Evolutionary conservation across 64 coral and sea anemone species (phyloP).

Genomic region (Montipora foliosa): DNA sequence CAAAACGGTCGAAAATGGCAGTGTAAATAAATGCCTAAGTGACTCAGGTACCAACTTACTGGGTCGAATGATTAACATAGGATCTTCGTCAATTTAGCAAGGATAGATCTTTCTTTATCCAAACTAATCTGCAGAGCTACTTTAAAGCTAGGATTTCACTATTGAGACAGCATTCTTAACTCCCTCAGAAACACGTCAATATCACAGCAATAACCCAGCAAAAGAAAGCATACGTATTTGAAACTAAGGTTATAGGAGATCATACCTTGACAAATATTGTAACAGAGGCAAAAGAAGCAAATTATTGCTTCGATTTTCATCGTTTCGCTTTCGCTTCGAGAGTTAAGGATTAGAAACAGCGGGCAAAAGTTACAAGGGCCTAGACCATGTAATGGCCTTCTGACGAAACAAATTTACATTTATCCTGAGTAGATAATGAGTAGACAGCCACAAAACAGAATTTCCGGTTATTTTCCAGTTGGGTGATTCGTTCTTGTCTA

Average conservation of each 20-base stretch:
- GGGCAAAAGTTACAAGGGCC: background rate
- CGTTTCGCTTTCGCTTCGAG: slow-evolving; percentile 25
- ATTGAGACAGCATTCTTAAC: background rate
- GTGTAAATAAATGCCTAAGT: too few relatives aligned
- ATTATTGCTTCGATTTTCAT: too few relatives aligned
- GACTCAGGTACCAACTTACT: background rate
- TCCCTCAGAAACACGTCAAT: slow-evolving; percentile 8
- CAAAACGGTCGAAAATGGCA: too few relatives aligned
- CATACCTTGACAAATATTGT: background rate
- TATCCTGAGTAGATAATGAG: too few relatives aligned
- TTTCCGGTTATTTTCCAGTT: too few relatives aligned
- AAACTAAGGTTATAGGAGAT: too few relatives aligned
- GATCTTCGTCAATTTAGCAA: background rate
- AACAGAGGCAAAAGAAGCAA: too few relatives aligned
- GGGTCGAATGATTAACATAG: too few relatives aligned
- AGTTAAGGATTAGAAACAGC: slow-evolving; percentile 31
- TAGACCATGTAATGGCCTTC: too few relatives aligned
- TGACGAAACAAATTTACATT: too few relatives aligned
- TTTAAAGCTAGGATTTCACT: background rate
- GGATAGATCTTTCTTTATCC: slow-evolving; percentile 5
- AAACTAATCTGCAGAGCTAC: background rate
- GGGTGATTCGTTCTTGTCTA: background rate
- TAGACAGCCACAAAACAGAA: too few relatives aligned
- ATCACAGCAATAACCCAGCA: background rate
- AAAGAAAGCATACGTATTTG: background rate